Conservation (phyloP, 2,888 invertebrate genomes). For the Pterobdella sp. region DNA sequence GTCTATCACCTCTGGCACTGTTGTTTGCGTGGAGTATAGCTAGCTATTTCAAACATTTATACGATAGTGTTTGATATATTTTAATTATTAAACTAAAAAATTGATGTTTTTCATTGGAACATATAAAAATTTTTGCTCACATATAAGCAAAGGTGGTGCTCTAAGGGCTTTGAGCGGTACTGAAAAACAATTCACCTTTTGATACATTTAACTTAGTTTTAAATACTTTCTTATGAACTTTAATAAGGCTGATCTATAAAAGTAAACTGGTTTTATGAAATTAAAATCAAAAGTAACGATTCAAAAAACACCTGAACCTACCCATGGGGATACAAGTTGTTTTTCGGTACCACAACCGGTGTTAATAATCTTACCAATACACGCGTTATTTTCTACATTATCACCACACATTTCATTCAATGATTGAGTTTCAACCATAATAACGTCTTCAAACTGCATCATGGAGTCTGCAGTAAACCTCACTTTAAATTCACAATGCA, state of each 20-base stretch:
- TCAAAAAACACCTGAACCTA: not conserved
- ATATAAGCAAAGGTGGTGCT: conserved; percentile 10
- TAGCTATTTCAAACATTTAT: no score
- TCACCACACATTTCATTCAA: not conserved
- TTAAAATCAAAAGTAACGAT: not conserved
- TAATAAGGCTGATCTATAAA: not conserved
- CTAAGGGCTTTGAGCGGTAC: conserved; percentile 19
- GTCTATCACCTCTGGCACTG: conserved; percentile 22
- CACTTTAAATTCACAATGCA: conserved; percentile 21
- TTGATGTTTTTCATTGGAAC: no score
- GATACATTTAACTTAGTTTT: not conserved
- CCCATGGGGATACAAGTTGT: not conserved
- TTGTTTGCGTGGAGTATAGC: no score
- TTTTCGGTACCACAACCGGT: not conserved
- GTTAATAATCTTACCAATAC: not conserved
- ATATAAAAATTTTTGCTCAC: no score
- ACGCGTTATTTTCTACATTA: not conserved
- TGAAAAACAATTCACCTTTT: not conserved
- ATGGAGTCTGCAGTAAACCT: conserved; percentile 22
- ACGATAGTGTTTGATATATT: no score
- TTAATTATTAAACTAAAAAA: no score
- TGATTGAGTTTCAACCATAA: conserved; percentile 12
- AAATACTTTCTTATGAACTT: not conserved
- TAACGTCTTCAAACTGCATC: conserved; percentile 11
- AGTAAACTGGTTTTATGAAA: not conserved